A percentile compares a stretch with the other conserved stretches of the same genome.
Conservation (phyloP, 2,888 invertebrate genomes). For the Athripsodes cinereus region DNA sequence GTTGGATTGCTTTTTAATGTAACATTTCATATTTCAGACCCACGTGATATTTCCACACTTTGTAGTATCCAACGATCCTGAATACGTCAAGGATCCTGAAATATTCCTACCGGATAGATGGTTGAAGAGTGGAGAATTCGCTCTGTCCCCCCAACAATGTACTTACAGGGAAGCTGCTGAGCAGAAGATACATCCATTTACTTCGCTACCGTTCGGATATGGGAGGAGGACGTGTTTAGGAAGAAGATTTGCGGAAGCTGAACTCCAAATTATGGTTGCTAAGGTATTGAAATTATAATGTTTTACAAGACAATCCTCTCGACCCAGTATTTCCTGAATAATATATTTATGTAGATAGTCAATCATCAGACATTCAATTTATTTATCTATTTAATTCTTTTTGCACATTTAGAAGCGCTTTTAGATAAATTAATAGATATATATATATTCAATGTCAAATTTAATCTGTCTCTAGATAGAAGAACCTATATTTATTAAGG, state of each 20-base stretch:
- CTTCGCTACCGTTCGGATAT: conserved; percentile 70
- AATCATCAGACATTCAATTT: background rate
- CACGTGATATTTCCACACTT: conserved; percentile 75
- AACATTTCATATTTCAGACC: conserved; percentile 49
- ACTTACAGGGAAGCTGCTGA: conserved; percentile 9
- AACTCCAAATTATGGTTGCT: conserved; percentile 66
- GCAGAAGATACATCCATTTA: conserved; percentile 59
- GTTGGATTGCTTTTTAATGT: no score
- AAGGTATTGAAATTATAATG: conserved; percentile 47
- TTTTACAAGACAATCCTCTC: background rate
- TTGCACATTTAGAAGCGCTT: no score
- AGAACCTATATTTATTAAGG: no score
- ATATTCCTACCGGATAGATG: conserved; percentile 72
- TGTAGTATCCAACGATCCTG: conserved; percentile 64
- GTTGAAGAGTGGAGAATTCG: conserved; percentile 51
- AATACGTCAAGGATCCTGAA: conserved; percentile 66
- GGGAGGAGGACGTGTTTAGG: conserved; percentile 74
- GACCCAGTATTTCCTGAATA: background rate
- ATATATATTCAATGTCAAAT: no score
- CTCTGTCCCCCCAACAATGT: conserved; percentile 4
- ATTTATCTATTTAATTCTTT: background rate
- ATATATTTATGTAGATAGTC: no score
- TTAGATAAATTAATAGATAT: no score
- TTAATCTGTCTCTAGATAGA: no score
- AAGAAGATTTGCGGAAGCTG: conserved; percentile 74